Evolutionary conservation across 92 coral and sea anemone genomes (phyloP).

Genomic region (Scolanthus callimorphus): DNA sequence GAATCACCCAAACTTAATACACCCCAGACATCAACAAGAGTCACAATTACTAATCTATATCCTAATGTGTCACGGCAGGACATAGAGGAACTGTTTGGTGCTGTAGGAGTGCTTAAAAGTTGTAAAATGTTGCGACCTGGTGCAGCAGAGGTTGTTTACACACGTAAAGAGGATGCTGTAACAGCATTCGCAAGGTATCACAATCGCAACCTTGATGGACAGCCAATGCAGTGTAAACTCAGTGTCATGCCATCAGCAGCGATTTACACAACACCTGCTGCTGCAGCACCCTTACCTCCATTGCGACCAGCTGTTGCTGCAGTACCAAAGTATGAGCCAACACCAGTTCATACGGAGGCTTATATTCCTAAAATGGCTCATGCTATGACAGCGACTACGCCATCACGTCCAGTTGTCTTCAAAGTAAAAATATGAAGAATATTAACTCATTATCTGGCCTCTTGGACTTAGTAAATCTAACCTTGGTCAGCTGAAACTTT

Average conservation of each 20-base stretch:
- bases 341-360: conserved; percentile 11
- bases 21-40: conserved; percentile 37
- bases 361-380: conserved; percentile 10
- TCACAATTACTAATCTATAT: conserved; percentile 76
- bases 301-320: conserved; percentile 39
- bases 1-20: conserved; percentile 8
- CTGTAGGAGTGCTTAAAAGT: conserved; percentile 64
- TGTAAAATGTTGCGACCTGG: conserved; percentile 76
- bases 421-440: conserved; percentile 75
- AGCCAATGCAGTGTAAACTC: conserved; percentile 87
- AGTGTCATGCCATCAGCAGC: conserved; percentile 45
- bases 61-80: conserved; percentile 74
- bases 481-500: no score
- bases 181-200: conserved; percentile 64
- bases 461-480: no score
- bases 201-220: conserved; percentile 87
- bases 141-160: conserved; percentile 77
- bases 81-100: conserved; percentile 84
- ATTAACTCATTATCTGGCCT: no score
- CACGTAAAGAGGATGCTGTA: conserved; percentile 63
- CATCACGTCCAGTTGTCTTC: conserved; percentile 71
- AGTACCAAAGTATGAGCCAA: conserved; percentile 21
- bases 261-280: conserved; percentile 50
- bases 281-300: conserved; percentile 51
- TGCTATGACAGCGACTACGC: not conserved